Evolutionary conservation across 1,140 invertebrate genomes (phyloP).

Genomic region (Drosophila parabipectinata): DNA sequence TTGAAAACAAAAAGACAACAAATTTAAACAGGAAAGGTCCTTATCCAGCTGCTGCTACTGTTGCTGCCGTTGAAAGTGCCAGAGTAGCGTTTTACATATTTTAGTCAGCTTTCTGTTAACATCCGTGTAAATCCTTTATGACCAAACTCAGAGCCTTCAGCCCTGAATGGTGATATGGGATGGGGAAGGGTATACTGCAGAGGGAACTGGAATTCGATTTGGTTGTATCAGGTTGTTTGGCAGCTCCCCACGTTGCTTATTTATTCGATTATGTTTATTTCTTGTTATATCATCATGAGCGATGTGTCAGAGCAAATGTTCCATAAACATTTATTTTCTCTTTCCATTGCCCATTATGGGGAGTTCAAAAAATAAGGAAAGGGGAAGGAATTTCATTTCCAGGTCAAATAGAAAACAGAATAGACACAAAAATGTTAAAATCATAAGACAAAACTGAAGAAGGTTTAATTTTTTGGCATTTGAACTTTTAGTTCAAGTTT

Average conservation of each 20-base stretch:
- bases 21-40: slow-evolving; percentile 62
- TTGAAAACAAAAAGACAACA: slow-evolving; percentile 61
- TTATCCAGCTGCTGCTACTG: not conserved
- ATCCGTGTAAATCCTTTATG: slow-evolving; percentile 80
- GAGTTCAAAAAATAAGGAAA: not conserved
- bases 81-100: slow-evolving; percentile 74
- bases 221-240: slow-evolving; percentile 32
- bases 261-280: slow-evolving; percentile 81
- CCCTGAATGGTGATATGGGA: slow-evolving; percentile 11
- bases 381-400: slow-evolving; percentile 1
- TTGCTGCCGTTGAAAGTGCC: slow-evolving; percentile 18
- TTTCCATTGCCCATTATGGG: not conserved
- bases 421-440: not conserved
- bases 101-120: slow-evolving; percentile 64
- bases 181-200: not conserved
- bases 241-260: slow-evolving; percentile 50
- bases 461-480: slow-evolving; percentile 9
- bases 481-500: not conserved
- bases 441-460: not conserved
- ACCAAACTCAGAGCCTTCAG: slow-evolving; percentile 51
- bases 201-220: slow-evolving; percentile 66
- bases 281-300: slow-evolving; percentile 52
- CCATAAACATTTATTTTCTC: slow-evolving; percentile 47
- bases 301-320: slow-evolving; percentile 45
- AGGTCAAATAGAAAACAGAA: slow-evolving; percentile 31